Conservation (phyloP, 2,888 invertebrate genomes). For the Epistrophe grossulariae region DNA sequence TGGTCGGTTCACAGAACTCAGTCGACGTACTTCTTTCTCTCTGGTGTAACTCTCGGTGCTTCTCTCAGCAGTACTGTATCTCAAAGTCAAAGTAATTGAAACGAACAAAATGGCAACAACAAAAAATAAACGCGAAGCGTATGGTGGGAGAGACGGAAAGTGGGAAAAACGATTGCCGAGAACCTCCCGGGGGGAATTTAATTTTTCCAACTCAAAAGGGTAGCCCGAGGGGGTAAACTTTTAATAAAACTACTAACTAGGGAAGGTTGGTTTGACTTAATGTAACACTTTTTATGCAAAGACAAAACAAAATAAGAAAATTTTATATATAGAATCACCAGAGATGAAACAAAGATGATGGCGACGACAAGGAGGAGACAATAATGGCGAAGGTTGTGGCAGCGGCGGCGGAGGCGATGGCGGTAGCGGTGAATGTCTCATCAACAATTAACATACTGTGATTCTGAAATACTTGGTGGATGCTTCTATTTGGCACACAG, state of each 20-base stretch:
- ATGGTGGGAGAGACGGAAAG: slow-evolving; percentile 46
- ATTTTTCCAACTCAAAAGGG: slow-evolving; percentile 40
- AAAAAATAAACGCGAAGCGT: slow-evolving; percentile 41
- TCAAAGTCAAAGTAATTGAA: slow-evolving; percentile 76
- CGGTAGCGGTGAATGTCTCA: slow-evolving; percentile 63
- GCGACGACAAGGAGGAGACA: slow-evolving; percentile 24
- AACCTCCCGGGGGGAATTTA: slow-evolving; percentile 32
- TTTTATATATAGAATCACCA: slow-evolving; percentile 67
- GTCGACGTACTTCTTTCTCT: slow-evolving; percentile 37
- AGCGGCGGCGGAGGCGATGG: slow-evolving; percentile 19
- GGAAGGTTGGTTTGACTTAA: neutral
- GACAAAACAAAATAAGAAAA: slow-evolving; percentile 9
- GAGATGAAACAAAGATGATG: slow-evolving; percentile 59
- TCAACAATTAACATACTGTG: slow-evolving; percentile 66
- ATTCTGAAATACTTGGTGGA: slow-evolving; percentile 14
- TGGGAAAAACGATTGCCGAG: slow-evolving; percentile 35
- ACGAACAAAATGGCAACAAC: slow-evolving; percentile 59
- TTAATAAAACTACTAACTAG: slow-evolving; percentile 11
- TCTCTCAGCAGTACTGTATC: slow-evolving; percentile 52
- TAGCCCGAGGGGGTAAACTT: slow-evolving; percentile 26
- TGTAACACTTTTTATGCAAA: slow-evolving; percentile 26
- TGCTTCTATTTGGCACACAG: neutral
- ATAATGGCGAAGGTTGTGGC: slow-evolving; percentile 39
- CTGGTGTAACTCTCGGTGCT: slow-evolving; percentile 40
- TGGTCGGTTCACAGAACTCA: slow-evolving; percentile 26